Evolutionary conservation across 2,797 vertebrate species (phyloP), one percentile per base, ranked within the genome.

Genomic region (Pipistrellus kuhlii): DNA sequence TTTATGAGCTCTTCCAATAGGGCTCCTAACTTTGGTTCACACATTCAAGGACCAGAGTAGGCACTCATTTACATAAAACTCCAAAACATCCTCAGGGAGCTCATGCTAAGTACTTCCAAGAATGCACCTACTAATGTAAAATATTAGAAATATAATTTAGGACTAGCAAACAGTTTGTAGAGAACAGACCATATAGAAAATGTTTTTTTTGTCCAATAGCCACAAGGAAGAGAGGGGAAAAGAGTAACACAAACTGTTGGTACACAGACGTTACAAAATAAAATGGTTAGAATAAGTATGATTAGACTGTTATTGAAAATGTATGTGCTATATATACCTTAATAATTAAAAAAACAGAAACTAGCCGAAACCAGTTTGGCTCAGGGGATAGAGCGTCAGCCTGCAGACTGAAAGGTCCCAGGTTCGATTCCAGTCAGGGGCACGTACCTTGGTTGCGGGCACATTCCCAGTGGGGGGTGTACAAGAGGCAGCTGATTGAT

Each of bases 241-340:
- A 81, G 14, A 68, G 14, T 86, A 38, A 64, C 18, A 62, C 30
- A 94, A 84, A 69, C 32, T 75, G 53, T 53, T 88, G 25, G 21
- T 68, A 41, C 80, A 75, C 7, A 93, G 78, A 69, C 27, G 18
- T n/a, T 13, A 80, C 57, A 75, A 72, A 80, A 55, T 68, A 59
- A 77, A 62, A 78, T 75, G 32, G 53, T 32, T 57, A 68, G 84
- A 48, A 55, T 38, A 68, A 71, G 21, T 41, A 69, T 8, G 84
- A 21, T 78, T 77, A 62, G 68, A 25, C 30, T 72, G 92, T 44
- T 81, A 85, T 62, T 71, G 62, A 71, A 90, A 75, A 90, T 64
- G 8, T 91, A 30, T 76, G 8, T 64, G 41, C 20, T 76, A 4
- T 69, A 53, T 80, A 94, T 90, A 69, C 35, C 4, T 35, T 85